Evolutionary conservation across 2,888 invertebrate species (phyloP).

Genomic region (Zaprionus lineosus): DNA sequence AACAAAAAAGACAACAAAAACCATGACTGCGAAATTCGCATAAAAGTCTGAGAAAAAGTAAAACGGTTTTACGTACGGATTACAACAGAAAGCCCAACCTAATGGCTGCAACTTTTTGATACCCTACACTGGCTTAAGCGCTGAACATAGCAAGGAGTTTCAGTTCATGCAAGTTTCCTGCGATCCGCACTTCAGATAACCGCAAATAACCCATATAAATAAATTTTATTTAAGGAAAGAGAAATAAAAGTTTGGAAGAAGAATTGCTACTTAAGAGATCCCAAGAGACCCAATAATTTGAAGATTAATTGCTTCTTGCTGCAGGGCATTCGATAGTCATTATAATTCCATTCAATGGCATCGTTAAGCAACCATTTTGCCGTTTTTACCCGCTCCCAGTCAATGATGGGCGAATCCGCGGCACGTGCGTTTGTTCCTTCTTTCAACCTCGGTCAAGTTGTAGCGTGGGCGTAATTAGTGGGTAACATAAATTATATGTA

Average conservation of each 20-base stretch:
- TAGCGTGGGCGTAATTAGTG: constrained; percentile 56
- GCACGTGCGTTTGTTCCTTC: constrained; percentile 46
- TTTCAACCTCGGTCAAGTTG: constrained; percentile 40
- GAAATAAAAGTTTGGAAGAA: too few species aligned
- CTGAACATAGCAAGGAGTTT: too few species aligned
- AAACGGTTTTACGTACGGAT: constrained; percentile 65
- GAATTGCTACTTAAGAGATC: too few species aligned
- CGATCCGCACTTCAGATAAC: too few species aligned
- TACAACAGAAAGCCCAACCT: constrained; percentile 47
- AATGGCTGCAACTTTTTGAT: constrained; percentile 20
- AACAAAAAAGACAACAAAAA: constrained; percentile 6
- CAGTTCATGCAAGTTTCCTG: too few species aligned
- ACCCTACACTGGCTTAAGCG: too few species aligned
- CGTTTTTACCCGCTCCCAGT: constrained; percentile 23
- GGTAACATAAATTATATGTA: constrained; percentile 23
- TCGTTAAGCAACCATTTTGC: constrained; percentile 39
- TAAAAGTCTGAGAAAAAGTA: constrained; percentile 64
- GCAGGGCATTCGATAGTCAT: too few species aligned
- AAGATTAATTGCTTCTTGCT: too few species aligned
- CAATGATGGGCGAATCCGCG: constrained; percentile 32
- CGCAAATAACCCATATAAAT: too few species aligned
- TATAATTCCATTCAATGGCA: too few species aligned
- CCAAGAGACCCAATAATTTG: too few species aligned
- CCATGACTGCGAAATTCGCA: constrained; percentile 68
- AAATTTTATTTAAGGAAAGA: too few species aligned